Evolutionary conservation across 2,797 vertebrate species (phyloP).

Genomic region (Parauchenoglanis punctatus): DNA sequence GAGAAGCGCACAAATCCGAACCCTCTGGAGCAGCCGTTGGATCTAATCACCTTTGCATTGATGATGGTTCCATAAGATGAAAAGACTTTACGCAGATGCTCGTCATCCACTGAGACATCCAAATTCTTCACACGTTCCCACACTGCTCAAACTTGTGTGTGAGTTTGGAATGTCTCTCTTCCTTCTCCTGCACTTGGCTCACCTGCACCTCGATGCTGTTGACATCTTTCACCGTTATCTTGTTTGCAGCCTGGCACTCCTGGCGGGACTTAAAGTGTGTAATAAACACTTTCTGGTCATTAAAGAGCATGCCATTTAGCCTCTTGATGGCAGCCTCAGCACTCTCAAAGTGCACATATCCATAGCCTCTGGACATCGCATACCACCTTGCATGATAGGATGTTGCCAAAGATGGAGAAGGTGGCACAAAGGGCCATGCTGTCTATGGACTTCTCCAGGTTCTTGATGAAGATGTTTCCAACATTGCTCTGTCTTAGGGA

Average conservation of each 20-base stretch:
- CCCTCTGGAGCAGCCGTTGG: too few species aligned
- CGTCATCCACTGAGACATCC: too few species aligned
- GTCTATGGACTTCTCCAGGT: neutral
- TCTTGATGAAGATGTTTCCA: neutral
- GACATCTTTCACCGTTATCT: too few species aligned
- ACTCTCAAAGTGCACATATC: slow-evolving; percentile 18
- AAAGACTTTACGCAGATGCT: too few species aligned
- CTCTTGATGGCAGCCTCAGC: neutral
- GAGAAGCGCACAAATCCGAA: neutral
- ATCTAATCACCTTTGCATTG: neutral
- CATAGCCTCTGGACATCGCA: neutral
- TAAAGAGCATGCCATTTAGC: neutral
- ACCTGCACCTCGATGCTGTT: too few species aligned
- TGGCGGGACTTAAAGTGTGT: too few species aligned
- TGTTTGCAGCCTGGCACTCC: too few species aligned
- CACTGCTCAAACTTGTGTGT: too few species aligned
- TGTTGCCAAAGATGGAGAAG: neutral
- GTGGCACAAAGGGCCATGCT: neutral
- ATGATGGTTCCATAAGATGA: too few species aligned
- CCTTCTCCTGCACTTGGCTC: too few species aligned
- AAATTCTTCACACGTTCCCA: too few species aligned
- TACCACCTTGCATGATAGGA: neutral
- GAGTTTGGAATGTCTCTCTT: too few species aligned
- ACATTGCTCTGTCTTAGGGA: neutral
- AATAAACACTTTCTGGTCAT: neutral